Percentiles rank a stretch among this genome's conserved stretches.
Conservation (phyloP, 1,140 invertebrate genomes). For the Bathynomus jamesi region DNA sequence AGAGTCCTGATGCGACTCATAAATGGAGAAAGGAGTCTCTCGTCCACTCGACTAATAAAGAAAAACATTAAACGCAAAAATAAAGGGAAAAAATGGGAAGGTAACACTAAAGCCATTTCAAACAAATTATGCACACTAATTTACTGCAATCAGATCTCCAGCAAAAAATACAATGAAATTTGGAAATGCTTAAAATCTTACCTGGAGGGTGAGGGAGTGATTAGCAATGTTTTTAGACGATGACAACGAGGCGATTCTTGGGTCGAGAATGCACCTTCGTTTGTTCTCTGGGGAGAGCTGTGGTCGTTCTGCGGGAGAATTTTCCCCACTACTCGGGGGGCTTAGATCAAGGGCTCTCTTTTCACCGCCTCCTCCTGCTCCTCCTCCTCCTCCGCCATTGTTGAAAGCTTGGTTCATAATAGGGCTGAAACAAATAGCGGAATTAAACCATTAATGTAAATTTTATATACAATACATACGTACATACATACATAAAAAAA, state of each 20-base stretch:
- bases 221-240: slow-evolving; percentile 22
- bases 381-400: neutral
- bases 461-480: too few species aligned
- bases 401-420: too few species aligned
- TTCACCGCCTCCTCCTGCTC: slow-evolving; percentile 16
- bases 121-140: too few species aligned
- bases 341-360: slow-evolving; percentile 24
- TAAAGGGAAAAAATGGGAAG: too few species aligned
- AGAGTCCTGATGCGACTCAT: slow-evolving; percentile 19
- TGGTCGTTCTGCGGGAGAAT: neutral
- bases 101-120: too few species aligned
- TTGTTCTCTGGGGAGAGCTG: slow-evolving; percentile 23
- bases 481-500: too few species aligned
- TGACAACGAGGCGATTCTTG: slow-evolving; percentile 18
- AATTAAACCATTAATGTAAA: too few species aligned
- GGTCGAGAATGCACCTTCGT: slow-evolving; percentile 19
- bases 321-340: neutral
- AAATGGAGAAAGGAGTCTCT: slow-evolving; percentile 24
- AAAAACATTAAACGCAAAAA: neutral
- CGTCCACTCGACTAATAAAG: slow-evolving; percentile 8
- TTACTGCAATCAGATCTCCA: too few species aligned
- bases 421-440: too few species aligned
- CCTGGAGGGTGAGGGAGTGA: too few species aligned
- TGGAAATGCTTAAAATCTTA: too few species aligned
- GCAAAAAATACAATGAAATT: too few species aligned